Base-by-base conservation (phyloP, 2,888 invertebrate species). In the Agrotis ipsilon region DNA sequence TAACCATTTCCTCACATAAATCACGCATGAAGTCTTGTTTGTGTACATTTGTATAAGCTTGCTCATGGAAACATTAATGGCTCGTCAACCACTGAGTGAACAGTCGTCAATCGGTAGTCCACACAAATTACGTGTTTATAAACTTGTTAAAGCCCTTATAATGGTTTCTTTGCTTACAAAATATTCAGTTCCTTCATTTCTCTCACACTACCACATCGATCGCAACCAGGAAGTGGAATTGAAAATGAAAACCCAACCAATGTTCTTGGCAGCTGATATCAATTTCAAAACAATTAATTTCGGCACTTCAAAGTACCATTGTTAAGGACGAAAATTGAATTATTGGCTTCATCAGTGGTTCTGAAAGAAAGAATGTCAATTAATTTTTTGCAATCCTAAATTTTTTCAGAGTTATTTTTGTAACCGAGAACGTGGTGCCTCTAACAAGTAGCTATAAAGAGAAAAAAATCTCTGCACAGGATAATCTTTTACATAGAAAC, bases 81-180 rank as follows among this genome's bases (percentile, higher is more conserved):
- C 27, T 65, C 76, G 45, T 80, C 61, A 54, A 75, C 69, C 76
- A 75, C 69, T 18, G 4, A 16, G 3, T 61, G 24, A 69, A 74
- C 54, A 39, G 24, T 39, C 65, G 52, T 57, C 64, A 54, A 52
- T 39, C 11, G 9, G 24, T 39, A 60, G 60, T 27, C 24, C 32
- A 55, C 32, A 48, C 46, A 48, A 48, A 61, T 60, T 9, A 58
- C 48, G 46, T 57, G 24, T 64, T 74, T 63, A 19, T 43, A 27
- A 3, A 19, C 79, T 49, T 54, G 21, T 46, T 51, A 55, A 13
- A 14, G 21, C 24, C 51, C 11, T 52, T 59, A 16, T 3, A 60
- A 68, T 45, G 24, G 32, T 68, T 57, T 32, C 54, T 51, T 51
- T 79, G 3, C 14, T n/a, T 13, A 27, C 4, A 48, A 63, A 49